Evolutionary conservation across 2,113 vertebrate genomes (phyloP).

Genomic region (Sula dactylatra): DNA sequence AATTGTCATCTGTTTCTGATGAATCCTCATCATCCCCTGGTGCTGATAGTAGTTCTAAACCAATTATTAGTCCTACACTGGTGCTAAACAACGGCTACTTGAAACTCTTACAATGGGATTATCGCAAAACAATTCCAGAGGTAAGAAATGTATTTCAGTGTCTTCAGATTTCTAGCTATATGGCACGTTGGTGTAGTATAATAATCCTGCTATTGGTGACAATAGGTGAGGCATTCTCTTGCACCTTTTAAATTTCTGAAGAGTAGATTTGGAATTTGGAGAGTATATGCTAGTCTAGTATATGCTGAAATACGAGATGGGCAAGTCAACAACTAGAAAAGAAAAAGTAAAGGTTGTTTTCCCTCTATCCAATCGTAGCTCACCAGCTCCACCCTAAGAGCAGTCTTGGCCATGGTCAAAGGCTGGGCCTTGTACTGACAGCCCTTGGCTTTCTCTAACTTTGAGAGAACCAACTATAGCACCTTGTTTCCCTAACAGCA

Average conservation of each 20-base stretch:
- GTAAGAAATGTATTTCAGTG: conserved; percentile 55
- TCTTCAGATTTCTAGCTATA: neutral
- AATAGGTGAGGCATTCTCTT: neutral
- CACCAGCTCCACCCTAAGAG: conserved; percentile 5
- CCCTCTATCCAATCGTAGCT: neutral
- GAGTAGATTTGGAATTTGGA: neutral
- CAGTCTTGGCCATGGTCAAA: neutral
- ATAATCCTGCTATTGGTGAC: neutral
- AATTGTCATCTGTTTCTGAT: conserved; percentile 63
- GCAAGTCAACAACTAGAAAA: neutral
- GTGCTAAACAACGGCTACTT: conserved; percentile 87
- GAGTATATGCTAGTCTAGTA: neutral
- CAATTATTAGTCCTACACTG: conserved; percentile 80
- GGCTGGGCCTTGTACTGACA: neutral
- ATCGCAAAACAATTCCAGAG: conserved; percentile 82
- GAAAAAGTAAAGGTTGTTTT: neutral
- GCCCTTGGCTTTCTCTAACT: neutral
- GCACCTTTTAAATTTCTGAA: neutral
- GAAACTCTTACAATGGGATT: conserved; percentile 85
- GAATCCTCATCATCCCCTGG: conserved; percentile 58
- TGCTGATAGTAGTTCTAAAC: conserved; percentile 59
- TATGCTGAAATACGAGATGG: neutral
- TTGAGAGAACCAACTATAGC: neutral
- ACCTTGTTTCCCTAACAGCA: neutral
- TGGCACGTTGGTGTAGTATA: neutral